Percentiles rank a stretch among this genome's conserved stretches.
Conservation (phyloP, 2,888 invertebrate genomes). For the Elegia similella region DNA sequence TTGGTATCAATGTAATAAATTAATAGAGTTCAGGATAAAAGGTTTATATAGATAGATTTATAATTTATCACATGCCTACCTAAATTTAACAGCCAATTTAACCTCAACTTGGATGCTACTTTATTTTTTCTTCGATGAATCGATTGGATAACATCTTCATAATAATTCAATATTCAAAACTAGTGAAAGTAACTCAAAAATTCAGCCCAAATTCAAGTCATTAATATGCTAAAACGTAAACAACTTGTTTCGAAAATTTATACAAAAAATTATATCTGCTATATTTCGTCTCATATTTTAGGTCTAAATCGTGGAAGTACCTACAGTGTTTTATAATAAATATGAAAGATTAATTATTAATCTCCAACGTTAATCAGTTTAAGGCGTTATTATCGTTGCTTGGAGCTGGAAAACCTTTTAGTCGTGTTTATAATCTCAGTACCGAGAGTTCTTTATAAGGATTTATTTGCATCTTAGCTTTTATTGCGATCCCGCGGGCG, state of each 20-base stretch:
- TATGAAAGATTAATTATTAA: constrained; percentile 27
- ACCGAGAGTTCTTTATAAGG: not conserved
- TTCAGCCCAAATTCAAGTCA: not conserved
- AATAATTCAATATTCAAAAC: not conserved
- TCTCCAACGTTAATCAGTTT: constrained; percentile 31
- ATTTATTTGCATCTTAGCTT: constrained; percentile 11
- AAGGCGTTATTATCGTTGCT: constrained; percentile 31
- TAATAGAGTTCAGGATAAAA: too few relatives aligned
- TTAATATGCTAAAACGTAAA: not conserved
- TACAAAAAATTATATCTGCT: not conserved
- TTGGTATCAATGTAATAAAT: too few relatives aligned
- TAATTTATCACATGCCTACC: too few relatives aligned
- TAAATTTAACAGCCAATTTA: not conserved
- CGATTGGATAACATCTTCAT: not conserved
- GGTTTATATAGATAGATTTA: too few relatives aligned
- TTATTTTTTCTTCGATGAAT: not conserved
- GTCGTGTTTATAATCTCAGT: constrained; percentile 11
- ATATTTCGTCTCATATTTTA: not conserved
- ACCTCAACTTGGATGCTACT: not conserved
- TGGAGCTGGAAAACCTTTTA: constrained; percentile 21
- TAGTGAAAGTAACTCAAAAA: constrained; percentile 21
- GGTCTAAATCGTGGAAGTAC: not conserved
- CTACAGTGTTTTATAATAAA: not conserved
- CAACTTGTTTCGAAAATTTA: not conserved
- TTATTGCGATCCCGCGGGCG: not conserved